Evolutionary conservation across 2,888 invertebrate genomes (phyloP).

Genomic region (Trachelus troglodyta): DNA sequence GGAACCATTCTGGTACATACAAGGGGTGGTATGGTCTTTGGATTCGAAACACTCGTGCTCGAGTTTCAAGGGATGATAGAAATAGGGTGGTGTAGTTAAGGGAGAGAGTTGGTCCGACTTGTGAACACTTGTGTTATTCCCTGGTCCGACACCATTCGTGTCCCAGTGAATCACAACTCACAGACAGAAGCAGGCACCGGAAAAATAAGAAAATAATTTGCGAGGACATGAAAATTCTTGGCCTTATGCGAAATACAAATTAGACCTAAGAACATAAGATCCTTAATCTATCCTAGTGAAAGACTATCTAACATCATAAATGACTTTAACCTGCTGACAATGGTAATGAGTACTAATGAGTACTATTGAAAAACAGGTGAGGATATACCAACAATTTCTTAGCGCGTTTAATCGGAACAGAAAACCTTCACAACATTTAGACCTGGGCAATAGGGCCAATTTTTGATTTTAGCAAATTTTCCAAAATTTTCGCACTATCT

Average conservation of each 20-base stretch:
- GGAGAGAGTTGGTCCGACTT: constrained; percentile 54
- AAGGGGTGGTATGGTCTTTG: not conserved
- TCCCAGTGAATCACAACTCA: constrained; percentile 51
- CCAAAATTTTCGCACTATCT: not conserved
- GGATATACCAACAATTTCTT: not conserved
- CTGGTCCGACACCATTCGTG: constrained; percentile 51
- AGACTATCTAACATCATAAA: not conserved
- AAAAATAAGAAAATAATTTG: not conserved
- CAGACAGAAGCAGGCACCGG: not conserved
- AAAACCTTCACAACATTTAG: not conserved
- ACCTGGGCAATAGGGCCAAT: not conserved
- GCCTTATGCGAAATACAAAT: not conserved
- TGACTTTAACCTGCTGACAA: not conserved
- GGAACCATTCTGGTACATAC: constrained; percentile 10
- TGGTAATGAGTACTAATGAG: not conserved
- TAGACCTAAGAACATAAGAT: not conserved
- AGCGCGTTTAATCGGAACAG: not conserved
- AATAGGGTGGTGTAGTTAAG: constrained; percentile 7
- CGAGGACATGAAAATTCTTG: not conserved
- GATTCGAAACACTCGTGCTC: constrained; percentile 38
- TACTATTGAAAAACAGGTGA: not conserved
- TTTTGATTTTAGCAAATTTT: not conserved
- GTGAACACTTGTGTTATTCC: constrained; percentile 63
- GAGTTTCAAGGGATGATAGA: constrained; percentile 31
- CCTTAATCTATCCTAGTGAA: not conserved